Percentiles rank a stretch among this genome's conserved stretches.
Evolutionary conservation across 2,888 invertebrate genomes (phyloP).

Genomic region (Yponomeuta plumbellus): DNA sequence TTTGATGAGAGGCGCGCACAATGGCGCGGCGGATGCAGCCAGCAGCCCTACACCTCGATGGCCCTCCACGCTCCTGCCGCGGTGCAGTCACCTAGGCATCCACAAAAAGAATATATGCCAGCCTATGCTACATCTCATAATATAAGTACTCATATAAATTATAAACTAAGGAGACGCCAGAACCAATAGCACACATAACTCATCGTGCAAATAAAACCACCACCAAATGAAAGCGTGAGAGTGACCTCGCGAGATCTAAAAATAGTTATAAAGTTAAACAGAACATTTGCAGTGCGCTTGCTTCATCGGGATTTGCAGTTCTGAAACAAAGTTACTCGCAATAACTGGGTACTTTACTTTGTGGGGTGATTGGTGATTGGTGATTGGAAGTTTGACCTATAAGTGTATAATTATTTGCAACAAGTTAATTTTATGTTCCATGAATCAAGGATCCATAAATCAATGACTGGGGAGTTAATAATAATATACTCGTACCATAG

Average conservation of each 20-base stretch:
- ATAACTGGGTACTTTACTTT: neutral
- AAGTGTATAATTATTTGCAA: too few relatives aligned
- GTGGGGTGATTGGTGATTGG: too few relatives aligned
- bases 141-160: neutral
- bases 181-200: too few relatives aligned
- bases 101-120: constrained; percentile 1
- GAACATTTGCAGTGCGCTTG: neutral
- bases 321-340: neutral
- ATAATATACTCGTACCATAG: too few relatives aligned
- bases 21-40: neutral
- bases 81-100: neutral
- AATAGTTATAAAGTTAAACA: neutral
- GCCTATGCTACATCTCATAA: neutral
- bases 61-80: constrained; percentile 2
- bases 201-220: too few relatives aligned
- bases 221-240: neutral
- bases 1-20: neutral
- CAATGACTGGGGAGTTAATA: too few relatives aligned
- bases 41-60: constrained; percentile 12
- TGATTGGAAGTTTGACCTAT: too few relatives aligned
- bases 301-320: neutral
- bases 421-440: too few relatives aligned
- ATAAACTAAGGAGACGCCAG: neutral
- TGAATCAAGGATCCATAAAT: too few relatives aligned
- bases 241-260: neutral